Evolutionary conservation across 2,797 vertebrate species (phyloP).

Genomic region (Astyanax mexicanus): DNA sequence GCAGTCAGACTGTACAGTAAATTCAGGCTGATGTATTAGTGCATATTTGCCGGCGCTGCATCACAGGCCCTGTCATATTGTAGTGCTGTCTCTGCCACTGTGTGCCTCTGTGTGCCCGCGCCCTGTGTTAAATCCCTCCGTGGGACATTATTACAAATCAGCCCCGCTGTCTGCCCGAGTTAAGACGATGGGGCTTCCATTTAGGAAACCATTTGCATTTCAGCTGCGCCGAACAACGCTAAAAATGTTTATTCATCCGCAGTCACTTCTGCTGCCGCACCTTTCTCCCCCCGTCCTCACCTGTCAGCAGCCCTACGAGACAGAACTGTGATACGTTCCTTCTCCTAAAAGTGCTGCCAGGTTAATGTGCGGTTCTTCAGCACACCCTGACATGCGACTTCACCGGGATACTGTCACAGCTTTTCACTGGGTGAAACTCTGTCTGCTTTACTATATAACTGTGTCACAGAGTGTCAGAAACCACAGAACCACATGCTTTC

Average conservation of each 20-base stretch:
- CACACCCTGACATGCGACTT: slow-evolving; percentile 11
- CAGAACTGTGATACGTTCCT: not conserved
- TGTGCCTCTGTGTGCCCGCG: slow-evolving; percentile 8
- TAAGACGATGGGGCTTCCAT: slow-evolving; percentile 45
- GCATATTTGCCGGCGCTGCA: slow-evolving; percentile 34
- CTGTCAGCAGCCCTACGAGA: slow-evolving; percentile 31
- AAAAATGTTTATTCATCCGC: slow-evolving; percentile 51
- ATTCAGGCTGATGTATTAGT: slow-evolving; percentile 47
- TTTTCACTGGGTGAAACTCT: too few species aligned
- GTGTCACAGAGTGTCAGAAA: too few species aligned
- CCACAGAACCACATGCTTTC: too few species aligned
- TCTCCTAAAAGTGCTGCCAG: not conserved
- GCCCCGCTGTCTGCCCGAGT: slow-evolving; percentile 53
- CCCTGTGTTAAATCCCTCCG: slow-evolving; percentile 65
- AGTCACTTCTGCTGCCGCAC: slow-evolving; percentile 26
- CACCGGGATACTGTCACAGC: too few species aligned
- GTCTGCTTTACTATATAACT: too few species aligned
- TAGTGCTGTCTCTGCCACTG: slow-evolving; percentile 29
- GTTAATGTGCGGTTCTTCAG: not conserved
- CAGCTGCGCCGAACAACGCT: slow-evolving; percentile 14
- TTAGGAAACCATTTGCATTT: slow-evolving; percentile 54
- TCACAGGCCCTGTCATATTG: slow-evolving; percentile 50
- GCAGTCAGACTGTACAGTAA: slow-evolving; percentile 41
- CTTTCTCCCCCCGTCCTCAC: slow-evolving; percentile 2
- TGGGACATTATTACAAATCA: slow-evolving; percentile 71